Evolutionary conservation across 2,797 vertebrate species (phyloP).

Genomic region (Octomys mimax): DNA sequence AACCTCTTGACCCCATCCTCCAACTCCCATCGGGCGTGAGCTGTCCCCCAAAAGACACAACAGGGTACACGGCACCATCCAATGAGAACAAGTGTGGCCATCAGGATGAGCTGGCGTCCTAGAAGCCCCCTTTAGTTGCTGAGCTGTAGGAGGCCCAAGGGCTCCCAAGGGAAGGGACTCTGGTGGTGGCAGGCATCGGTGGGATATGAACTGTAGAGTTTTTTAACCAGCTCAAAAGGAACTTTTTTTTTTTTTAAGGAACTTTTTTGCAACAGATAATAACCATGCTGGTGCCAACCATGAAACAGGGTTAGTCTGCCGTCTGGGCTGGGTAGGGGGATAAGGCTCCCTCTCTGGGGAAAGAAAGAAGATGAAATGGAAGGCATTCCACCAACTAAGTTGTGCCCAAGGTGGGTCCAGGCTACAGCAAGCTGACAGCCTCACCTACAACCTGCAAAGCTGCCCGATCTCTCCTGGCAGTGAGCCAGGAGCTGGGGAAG

Average conservation of each 20-base stretch:
- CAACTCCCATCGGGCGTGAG: neutral
- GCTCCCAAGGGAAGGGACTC: neutral
- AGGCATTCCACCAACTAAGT: neutral
- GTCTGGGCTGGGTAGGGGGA: neutral
- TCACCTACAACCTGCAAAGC: neutral
- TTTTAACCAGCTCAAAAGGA: slow-evolving; percentile 26
- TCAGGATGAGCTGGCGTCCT: neutral
- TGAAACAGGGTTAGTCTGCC: neutral
- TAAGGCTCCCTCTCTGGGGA: too few species aligned
- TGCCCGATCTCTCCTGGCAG: neutral
- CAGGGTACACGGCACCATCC: neutral
- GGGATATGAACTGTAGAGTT: neutral
- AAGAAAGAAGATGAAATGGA: neutral
- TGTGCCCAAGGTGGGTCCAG: fast-evolving
- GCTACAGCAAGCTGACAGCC: neutral
- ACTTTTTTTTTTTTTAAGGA: neutral
- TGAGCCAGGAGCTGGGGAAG: neutral
- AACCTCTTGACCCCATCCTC: neutral
- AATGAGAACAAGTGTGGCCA: neutral
- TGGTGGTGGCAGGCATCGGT: neutral
- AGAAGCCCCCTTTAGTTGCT: neutral
- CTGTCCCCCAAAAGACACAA: neutral
- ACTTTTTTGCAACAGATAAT: neutral
- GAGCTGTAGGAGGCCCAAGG: neutral
- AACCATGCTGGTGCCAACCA: too few species aligned